Evolutionary conservation across 2,113 vertebrate genomes (phyloP).

Genomic region (Aspidoscelis tigris): DNA sequence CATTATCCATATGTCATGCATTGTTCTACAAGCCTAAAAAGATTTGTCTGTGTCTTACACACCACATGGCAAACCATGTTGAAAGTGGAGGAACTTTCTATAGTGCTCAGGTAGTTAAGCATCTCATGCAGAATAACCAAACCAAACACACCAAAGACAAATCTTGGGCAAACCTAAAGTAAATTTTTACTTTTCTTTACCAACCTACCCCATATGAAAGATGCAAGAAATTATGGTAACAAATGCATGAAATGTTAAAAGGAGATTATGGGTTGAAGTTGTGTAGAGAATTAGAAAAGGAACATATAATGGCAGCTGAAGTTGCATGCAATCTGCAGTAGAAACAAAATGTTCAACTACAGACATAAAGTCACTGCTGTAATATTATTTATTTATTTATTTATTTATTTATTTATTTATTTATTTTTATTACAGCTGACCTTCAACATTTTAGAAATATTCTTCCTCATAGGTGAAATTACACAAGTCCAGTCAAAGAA

Average conservation of each 20-base stretch:
- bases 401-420: too few relatives aligned
- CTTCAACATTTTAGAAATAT: neutral
- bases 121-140: too few relatives aligned
- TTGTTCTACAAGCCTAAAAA: neutral
- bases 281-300: neutral
- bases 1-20: neutral
- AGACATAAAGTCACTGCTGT: neutral
- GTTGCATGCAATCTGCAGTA: neutral
- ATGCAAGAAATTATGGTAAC: too few relatives aligned
- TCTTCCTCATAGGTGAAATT: neutral
- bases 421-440: neutral
- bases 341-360: neutral
- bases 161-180: neutral
- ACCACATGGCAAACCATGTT: neutral
- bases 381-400: neutral
- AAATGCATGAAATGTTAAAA: neutral
- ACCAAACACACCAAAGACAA: too few relatives aligned
- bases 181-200: neutral
- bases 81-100: neutral
- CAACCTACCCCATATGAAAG: too few relatives aligned
- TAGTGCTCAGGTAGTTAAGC: neutral
- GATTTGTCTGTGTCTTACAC: neutral
- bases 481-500: too few relatives aligned
- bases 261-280: neutral
- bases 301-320: neutral